Evolutionary conservation across 2,113 vertebrate genomes (phyloP), one percentile per base, ranked within the genome.

Genomic region (Verasper variegatus): DNA sequence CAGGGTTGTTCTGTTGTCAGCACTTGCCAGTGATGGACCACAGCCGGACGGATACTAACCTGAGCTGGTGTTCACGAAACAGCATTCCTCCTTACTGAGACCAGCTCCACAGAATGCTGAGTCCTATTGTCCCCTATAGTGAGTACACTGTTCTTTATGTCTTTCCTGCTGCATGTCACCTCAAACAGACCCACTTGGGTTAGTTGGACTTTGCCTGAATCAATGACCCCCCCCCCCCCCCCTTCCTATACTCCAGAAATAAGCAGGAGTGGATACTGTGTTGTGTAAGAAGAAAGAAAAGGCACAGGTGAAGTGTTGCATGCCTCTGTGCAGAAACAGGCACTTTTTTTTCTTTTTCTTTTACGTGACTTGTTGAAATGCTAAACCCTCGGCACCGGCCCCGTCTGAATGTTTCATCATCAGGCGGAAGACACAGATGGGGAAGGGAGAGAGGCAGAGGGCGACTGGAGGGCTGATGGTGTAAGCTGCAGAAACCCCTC

Each of bases 51-150:
- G 87, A 87, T 77, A 72, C 92, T 93, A 90, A 93, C 86, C 88
- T 81, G 82, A 89, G 85, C 89, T 89, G 92, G 91, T 84, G 81
- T 91, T 92, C 86, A 79, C 88, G 74, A 88, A 93, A 88, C 91
- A 88, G 88, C 90, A 91, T 87, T 94, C 88, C 86, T 90, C 91
- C 75, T 92, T 88, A 93, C 81, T 88, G 88, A 94, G 91, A 93
- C 91, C 92, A 94, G 91, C 86, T 89, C 91, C 93, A 86, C 94
- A 95, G 93, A 95, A 95, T 95, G 94, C 94, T 95, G 94, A 95
- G 94, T 94, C 93, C 94, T 68, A 93, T 94, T 93, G 94, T 94
- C 76, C 94, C 94, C 84, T 95, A 94, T 93, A 94, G 94, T 95
- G 89, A 95, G 94, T 95, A 90, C 76, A 76, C 49, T 72, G 35